Evolutionary conservation across 2,888 invertebrate species (phyloP), one percentile per base, ranked within the genome.

Genomic region (Muschampia plurimacula): DNA sequence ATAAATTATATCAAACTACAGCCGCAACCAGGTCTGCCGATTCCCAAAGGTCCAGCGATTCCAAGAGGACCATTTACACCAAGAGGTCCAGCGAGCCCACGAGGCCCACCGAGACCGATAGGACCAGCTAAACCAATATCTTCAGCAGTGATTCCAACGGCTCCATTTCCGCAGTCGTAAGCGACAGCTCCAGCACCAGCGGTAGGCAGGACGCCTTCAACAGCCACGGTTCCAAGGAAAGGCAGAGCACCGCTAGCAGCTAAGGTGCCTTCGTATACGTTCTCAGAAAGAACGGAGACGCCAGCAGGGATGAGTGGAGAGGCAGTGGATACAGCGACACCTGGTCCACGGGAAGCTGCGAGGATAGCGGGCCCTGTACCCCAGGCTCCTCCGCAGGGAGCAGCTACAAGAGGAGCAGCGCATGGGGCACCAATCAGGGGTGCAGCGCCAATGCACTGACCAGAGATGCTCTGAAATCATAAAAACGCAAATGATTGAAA

Each of bases 201-300:
- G 4, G 32, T 32, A 32, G 32, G 32, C 32, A 32, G 32, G 41
- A 32, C 63, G 12, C 63, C 63, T 22, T 13, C 76, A 49, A 36
- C 22, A 76, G 62, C 68, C 79, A 36, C 62, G 39, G 62, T 39
- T 28, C 78, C 77, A 69, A 32, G 32, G 32, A 32, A 32, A 32
- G 32, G 32, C 32, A 32, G 32, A 32, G 32, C 32, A 32, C 32
- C 63, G 0, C 59, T 60, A 67, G 74, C n/a, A 62, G 62, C 39
- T 6, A 62, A 9, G 5, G 74, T 67, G 0, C 86, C 86, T 52
- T 80, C 83, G 52, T 84, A 82, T 1, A 73, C 80, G 74, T 85
- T 84, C 69, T 32, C 32, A 32, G 32, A 32, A 0, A 32, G 32
- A 32, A 32, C 32, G 32, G 32, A 32, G 32, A 32, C 59, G 7